Base-by-base conservation (phyloP, 2,797 vertebrate species). In the Brachymystax lenok region DNA sequence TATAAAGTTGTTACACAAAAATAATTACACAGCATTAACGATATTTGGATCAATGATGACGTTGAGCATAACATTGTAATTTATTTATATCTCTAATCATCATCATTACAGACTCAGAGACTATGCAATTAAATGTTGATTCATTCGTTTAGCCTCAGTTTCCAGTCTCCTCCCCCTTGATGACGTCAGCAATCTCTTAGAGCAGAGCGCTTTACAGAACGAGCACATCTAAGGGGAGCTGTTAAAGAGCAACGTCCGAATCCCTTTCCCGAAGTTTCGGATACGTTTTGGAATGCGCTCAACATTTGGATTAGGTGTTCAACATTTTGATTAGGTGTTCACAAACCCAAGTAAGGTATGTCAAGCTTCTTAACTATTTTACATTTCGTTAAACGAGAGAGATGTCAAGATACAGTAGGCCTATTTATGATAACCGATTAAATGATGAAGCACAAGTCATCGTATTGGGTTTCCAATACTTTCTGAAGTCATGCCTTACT, bases 121-220 rank as follows among this genome's bases (percentile, higher is more conserved):
- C 66, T 17, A 14, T 17, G 17, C 17, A 33, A 33, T 69, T 40
- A 40, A 5, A 33, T n/a, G 67, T 40, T 69, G 33, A 40, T 24
- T 30, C 16, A 27, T 72, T 72, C 14, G 70, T 8, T 30, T 54
- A 21, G 17, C 13, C 17, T 72, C 51, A 3, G 56, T 50, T 46
- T 24, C 33, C 30, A 66, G 63, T 66, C 61, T 74, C 73, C 73
- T 52, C 61, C 73, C 24, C 10, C 40, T 40, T 66, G 21, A 74
- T 66, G 40, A 74, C 73, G 28, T 66, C 61, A 51, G 33, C 59
- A 50, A 46, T 24, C 33, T 66, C 35, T 35, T 5, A 3, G 33
- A 46, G 33, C 35, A 3, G 21, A 67, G 40, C 19, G 4, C 13
- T 19, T 19, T n/a, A 5, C 71, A 30, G 14, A 68, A 10, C 46